phyloP scores from a whole-genome alignment of 2,113 vertebrate species.

The Todiramphus saurophagus region DNA sequence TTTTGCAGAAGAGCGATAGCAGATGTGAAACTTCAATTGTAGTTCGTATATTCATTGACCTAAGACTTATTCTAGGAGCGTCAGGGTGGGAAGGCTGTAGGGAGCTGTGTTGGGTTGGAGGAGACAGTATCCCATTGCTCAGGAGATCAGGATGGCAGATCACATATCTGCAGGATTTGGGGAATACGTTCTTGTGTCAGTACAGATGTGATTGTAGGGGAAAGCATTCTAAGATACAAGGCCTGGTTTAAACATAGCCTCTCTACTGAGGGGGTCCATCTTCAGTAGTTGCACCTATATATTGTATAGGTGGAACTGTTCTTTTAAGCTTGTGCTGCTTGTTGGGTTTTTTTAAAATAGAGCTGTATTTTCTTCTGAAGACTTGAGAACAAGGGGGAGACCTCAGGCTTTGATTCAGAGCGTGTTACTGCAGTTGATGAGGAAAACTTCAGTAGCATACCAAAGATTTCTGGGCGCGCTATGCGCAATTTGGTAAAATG shows the following conservation, averaged over 20 bases:
- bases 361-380: background rate
- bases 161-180: rapidly evolving
- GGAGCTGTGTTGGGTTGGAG: background rate
- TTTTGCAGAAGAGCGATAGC: background rate
- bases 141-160: background rate
- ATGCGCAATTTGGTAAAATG: background rate
- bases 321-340: background rate
- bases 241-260: background rate
- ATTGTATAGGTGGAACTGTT: rapidly evolving
- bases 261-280: background rate
- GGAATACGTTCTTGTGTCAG: background rate
- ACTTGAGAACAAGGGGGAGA: background rate
- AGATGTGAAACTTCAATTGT: background rate
- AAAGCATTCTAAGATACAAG: rapidly evolving
- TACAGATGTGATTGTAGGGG: rapidly evolving
- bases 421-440: background rate
- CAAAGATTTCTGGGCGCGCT: background rate
- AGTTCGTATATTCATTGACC: background rate
- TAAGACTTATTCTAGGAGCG: background rate
- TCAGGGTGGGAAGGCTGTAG: background rate
- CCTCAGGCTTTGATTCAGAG: background rate
- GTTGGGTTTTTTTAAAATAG: background rate
- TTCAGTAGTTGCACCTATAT: rapidly evolving
- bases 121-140: rapidly evolving
- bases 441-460: no score